These are phyloP conservation scores for Boloria euphrosyne DNA, from an alignment of 2,888 invertebrate genomes.

Conservation along the genomic window DNA sequence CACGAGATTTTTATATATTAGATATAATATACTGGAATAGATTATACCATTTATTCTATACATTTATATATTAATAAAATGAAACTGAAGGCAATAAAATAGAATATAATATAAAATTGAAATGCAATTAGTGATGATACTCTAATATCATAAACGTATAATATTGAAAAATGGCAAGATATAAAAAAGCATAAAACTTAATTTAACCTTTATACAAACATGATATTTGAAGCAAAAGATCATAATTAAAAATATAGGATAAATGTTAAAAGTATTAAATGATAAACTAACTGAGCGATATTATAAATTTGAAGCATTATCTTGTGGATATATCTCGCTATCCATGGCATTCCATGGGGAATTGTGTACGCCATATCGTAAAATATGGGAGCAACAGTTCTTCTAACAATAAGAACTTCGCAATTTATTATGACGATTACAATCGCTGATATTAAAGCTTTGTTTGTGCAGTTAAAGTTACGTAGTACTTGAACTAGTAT, in stretches of 20 bases:
- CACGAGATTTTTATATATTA: too few species aligned
- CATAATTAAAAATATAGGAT: conserved; percentile 5
- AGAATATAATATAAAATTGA: too few species aligned
- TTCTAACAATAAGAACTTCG: conserved; percentile 40
- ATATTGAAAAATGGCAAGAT: too few species aligned
- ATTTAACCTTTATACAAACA: too few species aligned
- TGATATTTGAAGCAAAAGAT: neutral
- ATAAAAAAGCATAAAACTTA: too few species aligned
- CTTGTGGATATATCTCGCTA: conserved; percentile 25
- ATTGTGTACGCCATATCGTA: conserved; percentile 35
- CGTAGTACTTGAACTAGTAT: conserved; percentile 20
- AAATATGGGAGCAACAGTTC: conserved; percentile 39
- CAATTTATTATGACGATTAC: conserved; percentile 43
- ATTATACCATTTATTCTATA: too few species aligned
- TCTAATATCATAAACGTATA: too few species aligned
- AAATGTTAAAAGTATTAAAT: conserved; percentile 7
- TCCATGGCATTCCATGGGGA: conserved; percentile 32
- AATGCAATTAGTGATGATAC: too few species aligned
- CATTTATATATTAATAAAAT: too few species aligned
- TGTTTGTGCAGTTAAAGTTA: conserved; percentile 30
- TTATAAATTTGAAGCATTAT: conserved; percentile 37
- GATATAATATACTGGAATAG: too few species aligned
- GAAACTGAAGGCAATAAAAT: too few species aligned
- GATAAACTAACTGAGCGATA: conserved; percentile 24
- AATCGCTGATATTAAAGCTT: conserved; percentile 40